phyloP scores from a whole-genome alignment of 2,797 vertebrate genomes.

The Enteromius argenteus region DNA sequence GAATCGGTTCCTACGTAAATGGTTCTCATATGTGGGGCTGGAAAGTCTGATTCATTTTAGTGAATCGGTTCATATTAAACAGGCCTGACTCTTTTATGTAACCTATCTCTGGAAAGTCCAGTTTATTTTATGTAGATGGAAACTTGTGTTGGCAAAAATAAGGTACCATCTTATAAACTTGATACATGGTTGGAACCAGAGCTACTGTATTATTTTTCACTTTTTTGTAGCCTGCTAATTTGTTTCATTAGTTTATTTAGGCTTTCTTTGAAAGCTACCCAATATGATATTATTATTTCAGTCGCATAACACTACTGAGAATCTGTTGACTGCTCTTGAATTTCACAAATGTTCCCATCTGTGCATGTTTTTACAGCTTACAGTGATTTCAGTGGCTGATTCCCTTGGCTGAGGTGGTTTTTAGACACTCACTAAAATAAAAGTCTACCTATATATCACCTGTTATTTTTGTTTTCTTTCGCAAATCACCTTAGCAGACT shows the following conservation, averaged over 20 bases:
- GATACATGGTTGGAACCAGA: background rate
- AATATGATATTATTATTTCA: conserved; percentile 15
- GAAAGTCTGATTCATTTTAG: background rate
- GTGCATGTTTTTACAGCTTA: conserved; percentile 34
- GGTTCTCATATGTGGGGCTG: background rate
- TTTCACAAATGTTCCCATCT: conserved; percentile 38
- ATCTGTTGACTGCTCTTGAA: background rate
- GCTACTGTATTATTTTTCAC: background rate
- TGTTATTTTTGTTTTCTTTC: conserved; percentile 14
- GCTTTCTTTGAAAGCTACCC: background rate
- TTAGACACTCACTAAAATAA: conserved; percentile 7
- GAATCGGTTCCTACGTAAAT: background rate
- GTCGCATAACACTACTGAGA: background rate
- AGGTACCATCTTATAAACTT: background rate
- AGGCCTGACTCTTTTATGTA: background rate
- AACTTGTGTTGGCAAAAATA: background rate
- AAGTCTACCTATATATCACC: conserved; percentile 5
- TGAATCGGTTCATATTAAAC: background rate
- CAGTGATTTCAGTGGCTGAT: conserved; percentile 8
- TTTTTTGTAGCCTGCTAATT: background rate
- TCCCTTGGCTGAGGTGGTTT: background rate
- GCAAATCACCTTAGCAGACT: background rate
- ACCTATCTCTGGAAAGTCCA: background rate
- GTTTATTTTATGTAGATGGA: background rate
- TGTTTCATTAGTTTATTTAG: background rate